Base-by-base conservation (phyloP, 2,888 invertebrate species). In the Machimus atricapillus region DNA sequence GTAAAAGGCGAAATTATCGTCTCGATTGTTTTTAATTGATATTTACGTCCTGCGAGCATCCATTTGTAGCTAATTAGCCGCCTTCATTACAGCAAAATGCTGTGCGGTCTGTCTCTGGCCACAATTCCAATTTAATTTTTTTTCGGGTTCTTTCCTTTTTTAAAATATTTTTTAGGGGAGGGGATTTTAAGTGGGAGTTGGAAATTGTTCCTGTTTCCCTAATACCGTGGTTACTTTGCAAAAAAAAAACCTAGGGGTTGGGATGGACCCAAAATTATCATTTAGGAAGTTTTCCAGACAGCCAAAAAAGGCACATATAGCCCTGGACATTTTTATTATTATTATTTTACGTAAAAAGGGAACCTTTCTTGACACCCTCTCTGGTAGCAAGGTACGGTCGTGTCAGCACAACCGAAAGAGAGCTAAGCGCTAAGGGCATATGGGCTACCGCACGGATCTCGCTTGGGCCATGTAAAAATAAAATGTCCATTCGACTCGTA, bases 11-110 rank as follows among this genome's bases (percentile, higher is more conserved):
- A 87, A 87, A 87, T 87, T 83, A 87, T 83, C 83, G 77, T 87
- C 81, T 85, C 83, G 66, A 87, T 83, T 83, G 77, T 74, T 83
- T 83, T 87, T 87, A 87, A 87, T 87, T 87, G 81, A 77, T 87
- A 87, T 87, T 87, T 87, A 87, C 78, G 87, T 77, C 74, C 87
- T 83, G 77, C n/a, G 77, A 77, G 76, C 77, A 76, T 46, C 82
- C 79, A 87, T 81, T 82, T 56, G 43, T 56, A 43, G 81, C 31
- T 52, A 81, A 81, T 81, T 81, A 81, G 31, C 81, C 43, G 9
- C 56, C 52, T 81, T 56, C 52, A 81, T 34, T 31, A 81, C 43
- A 31, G 52, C 52, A 16, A 31, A 81, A 34, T 81, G 52, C 31
- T 81, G 27, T 81, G 81, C 52, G 81, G 81, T 56, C 34, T 46